phyloP scores from a whole-genome alignment of 2,113 vertebrate species.

The Rhodinocichla rosea region DNA sequence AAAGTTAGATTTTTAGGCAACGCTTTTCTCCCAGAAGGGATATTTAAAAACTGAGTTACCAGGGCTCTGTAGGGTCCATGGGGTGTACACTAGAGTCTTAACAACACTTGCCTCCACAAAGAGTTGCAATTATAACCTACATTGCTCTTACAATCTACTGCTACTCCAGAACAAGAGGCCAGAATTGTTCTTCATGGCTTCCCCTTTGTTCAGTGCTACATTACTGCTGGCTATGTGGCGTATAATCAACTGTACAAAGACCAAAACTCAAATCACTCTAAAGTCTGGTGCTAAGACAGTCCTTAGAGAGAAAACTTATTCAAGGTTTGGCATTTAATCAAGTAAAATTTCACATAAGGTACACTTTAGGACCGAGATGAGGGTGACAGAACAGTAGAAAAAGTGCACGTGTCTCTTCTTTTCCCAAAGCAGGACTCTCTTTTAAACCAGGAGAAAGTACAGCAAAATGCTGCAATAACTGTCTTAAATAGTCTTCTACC shows the following conservation, averaged over 20 bases:
- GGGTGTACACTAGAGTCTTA: neutral
- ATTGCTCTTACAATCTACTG: neutral
- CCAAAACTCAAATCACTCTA: neutral
- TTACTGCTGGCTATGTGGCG: neutral
- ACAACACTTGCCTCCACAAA: neutral
- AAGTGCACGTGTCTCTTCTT: fast-evolving
- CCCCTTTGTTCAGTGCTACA: neutral
- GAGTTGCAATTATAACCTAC: neutral
- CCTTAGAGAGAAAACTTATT: neutral
- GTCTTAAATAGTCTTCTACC: neutral
- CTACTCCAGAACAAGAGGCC: neutral
- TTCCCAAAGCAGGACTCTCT: neutral
- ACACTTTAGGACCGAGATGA: neutral
- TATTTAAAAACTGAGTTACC: neutral
- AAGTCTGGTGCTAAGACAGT: neutral
- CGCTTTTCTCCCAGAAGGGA: neutral
- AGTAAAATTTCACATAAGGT: neutral
- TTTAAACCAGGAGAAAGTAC: neutral
- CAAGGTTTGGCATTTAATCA: neutral
- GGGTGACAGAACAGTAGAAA: neutral
- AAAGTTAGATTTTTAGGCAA: neutral
- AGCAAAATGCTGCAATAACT: neutral
- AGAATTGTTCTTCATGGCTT: neutral
- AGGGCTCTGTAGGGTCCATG: neutral
- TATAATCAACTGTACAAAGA: neutral